Evolutionary conservation across 92 coral and sea anemone species (phyloP).

Genomic region (Nematostella vectensis): DNA sequence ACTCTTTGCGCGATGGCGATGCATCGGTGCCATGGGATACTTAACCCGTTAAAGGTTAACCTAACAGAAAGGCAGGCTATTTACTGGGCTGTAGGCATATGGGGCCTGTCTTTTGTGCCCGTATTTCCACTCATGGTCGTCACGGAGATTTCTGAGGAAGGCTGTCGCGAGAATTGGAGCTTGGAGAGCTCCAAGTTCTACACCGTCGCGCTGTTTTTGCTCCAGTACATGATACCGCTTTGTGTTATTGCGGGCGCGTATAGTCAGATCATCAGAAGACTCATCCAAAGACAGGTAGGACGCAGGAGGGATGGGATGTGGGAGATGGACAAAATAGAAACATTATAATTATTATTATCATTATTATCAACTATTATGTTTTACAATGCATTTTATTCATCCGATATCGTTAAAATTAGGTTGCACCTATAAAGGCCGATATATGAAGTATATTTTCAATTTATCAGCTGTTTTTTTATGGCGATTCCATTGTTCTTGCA

Average conservation of each 20-base stretch:
- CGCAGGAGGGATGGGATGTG: too few relatives aligned
- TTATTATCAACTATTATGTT: too few relatives aligned
- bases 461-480: too few relatives aligned
- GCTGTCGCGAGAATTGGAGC: conserved; percentile 22
- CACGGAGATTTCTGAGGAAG: conserved; percentile 7
- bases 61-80: conserved; percentile 21
- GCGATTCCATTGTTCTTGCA: too few relatives aligned
- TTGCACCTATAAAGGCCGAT: too few relatives aligned
- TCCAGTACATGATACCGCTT: conserved; percentile 60
- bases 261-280: conserved; percentile 26
- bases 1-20: conserved; percentile 42
- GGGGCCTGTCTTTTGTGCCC: conserved; percentile 34
- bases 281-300: conserved; percentile 21
- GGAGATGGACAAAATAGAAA: too few relatives aligned
- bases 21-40: conserved; percentile 36
- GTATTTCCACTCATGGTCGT: conserved; percentile 33
- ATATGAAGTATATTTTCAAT: too few relatives aligned
- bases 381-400: too few relatives aligned
- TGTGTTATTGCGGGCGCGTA: conserved; percentile 47
- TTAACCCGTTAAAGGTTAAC: conserved; percentile 31
- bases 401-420: too few relatives aligned
- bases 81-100: conserved; percentile 30
- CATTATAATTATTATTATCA: too few relatives aligned
- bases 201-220: conserved; percentile 32
- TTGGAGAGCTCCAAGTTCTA: conserved; percentile 17